Conservation (phyloP, 1,140 invertebrate species). For the Drosophila pectinifera region DNA sequence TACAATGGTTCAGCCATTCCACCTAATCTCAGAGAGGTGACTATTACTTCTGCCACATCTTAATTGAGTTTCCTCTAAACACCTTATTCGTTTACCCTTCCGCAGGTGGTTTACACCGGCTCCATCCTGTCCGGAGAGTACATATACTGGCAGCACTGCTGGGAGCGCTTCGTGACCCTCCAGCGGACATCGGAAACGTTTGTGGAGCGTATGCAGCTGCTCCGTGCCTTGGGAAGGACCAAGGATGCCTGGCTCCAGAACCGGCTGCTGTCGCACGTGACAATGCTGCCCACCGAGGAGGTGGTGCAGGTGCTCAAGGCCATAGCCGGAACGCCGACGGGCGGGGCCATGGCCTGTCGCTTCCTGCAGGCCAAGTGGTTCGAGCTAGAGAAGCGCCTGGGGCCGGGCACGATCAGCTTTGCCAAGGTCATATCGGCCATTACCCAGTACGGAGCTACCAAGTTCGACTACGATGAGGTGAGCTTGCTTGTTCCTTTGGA, state of each 20-base stretch:
- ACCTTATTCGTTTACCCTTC: neutral
- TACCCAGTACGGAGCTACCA: conserved; percentile 89
- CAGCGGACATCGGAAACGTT: conserved; percentile 87
- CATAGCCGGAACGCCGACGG: conserved; percentile 89
- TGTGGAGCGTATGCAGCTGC: conserved; percentile 89
- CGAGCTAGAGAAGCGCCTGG: conserved; percentile 88
- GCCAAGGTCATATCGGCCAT: conserved; percentile 89
- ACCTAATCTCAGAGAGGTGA: conserved; percentile 82
- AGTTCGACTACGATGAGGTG: conserved; percentile 91
- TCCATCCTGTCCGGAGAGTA: conserved; percentile 87
- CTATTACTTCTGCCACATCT: too few species aligned
- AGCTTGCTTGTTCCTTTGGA: too few species aligned
- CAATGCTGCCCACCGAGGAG: conserved; percentile 89
- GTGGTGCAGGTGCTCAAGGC: conserved; percentile 88
- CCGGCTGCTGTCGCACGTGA: conserved; percentile 89
- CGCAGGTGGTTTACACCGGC: conserved; percentile 82
- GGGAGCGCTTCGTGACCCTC: conserved; percentile 87
- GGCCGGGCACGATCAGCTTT: conserved; percentile 89
- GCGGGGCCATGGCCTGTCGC: conserved; percentile 90
- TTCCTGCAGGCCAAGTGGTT: conserved; percentile 91
- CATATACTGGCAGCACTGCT: conserved; percentile 91
- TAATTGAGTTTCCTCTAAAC: neutral
- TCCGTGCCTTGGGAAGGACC: conserved; percentile 89
- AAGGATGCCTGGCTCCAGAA: conserved; percentile 90
- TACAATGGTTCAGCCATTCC: conserved; percentile 77